Evolutionary conservation across 2,888 invertebrate genomes (phyloP).

Genomic region (Pristionchus exspectatus): DNA sequence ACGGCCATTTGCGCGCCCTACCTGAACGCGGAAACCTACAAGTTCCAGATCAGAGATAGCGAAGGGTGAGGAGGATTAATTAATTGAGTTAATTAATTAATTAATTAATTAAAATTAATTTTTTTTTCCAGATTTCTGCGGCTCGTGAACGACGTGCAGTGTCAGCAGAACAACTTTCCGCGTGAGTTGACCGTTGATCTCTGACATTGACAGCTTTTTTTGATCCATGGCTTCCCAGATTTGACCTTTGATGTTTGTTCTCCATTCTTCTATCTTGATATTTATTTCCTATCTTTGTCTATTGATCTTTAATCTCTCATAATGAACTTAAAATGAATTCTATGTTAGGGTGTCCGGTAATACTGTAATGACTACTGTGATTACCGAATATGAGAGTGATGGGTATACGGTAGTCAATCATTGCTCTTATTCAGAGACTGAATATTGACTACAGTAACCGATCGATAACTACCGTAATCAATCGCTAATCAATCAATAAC

Average conservation of each 20-base stretch:
- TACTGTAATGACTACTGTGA: too few species aligned
- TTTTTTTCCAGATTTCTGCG: background rate
- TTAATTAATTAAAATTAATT: background rate
- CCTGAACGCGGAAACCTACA: background rate
- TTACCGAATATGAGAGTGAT: too few species aligned
- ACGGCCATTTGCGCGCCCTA: background rate
- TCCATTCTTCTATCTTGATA: too few species aligned
- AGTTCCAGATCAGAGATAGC: conserved; percentile 16
- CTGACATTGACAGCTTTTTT: background rate
- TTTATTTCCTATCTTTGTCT: too few species aligned
- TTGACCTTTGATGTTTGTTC: background rate
- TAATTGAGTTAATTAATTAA: background rate
- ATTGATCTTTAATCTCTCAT: too few species aligned
- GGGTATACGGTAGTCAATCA: too few species aligned
- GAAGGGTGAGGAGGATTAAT: background rate
- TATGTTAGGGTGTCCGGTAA: too few species aligned
- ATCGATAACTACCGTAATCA: too few species aligned
- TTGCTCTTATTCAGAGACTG: too few species aligned
- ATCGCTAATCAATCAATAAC: background rate
- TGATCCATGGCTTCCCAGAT: background rate
- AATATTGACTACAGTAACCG: too few species aligned
- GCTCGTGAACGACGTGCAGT: conserved; percentile 18
- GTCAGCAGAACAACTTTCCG: conserved; percentile 13
- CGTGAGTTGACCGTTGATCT: background rate
- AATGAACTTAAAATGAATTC: too few species aligned